phyloP scores from a whole-genome alignment of 2,113 vertebrate genomes.

The Oceanites oceanicus region DNA sequence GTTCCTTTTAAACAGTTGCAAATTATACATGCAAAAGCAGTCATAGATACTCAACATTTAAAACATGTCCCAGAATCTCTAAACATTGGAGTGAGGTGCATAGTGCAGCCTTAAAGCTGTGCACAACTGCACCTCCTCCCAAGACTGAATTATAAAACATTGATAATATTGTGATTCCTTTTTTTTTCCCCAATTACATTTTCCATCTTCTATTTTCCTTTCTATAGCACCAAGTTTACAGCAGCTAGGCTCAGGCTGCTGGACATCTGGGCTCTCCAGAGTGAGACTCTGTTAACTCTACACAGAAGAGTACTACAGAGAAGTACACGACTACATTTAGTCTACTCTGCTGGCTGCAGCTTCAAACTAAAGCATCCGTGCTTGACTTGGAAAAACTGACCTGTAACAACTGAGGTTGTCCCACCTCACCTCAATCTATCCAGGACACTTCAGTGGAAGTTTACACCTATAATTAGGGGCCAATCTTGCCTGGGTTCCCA shows the following conservation, averaged over 20 bases:
- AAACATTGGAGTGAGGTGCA: neutral
- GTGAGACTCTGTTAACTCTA: no score
- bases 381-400: neutral
- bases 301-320: no score
- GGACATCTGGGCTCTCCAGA: neutral
- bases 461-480: neutral
- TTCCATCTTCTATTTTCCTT: neutral
- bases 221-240: neutral
- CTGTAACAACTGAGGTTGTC: neutral
- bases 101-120: neutral
- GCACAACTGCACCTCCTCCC: neutral
- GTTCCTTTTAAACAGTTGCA: neutral
- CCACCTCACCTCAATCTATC: neutral
- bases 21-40: neutral
- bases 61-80: neutral
- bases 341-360: neutral
- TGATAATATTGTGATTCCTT: neutral
- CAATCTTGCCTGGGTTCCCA: neutral
- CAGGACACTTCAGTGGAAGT: neutral
- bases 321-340: rapidly evolving
- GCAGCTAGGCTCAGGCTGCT: neutral
- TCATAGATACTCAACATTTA: neutral
- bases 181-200: neutral
- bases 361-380: neutral
- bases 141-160: neutral